Percentiles rank a stretch among this genome's conserved stretches.
Conservation (phyloP, 92 coral and sea anemone species). For the Desmophyllum pertusum region DNA sequence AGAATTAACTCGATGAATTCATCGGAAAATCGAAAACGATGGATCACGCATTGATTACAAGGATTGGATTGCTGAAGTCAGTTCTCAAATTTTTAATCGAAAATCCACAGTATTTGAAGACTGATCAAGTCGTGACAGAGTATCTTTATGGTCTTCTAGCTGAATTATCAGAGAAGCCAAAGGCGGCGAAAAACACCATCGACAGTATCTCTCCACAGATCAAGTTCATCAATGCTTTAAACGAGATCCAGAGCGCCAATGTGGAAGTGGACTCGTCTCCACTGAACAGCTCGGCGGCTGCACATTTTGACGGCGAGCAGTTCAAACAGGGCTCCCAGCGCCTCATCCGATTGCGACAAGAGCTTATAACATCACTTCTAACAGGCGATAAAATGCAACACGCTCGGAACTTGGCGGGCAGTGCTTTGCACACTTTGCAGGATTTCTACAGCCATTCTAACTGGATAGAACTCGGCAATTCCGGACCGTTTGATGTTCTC, state of each 20-base stretch:
- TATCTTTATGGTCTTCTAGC: constrained; percentile 20
- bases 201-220: constrained; percentile 52
- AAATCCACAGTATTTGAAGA: constrained; percentile 51
- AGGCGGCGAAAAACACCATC: constrained; percentile 3
- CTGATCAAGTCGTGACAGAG: not conserved
- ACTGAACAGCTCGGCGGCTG: constrained; percentile 21
- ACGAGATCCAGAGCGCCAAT: constrained; percentile 62
- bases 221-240: constrained; percentile 60
- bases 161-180: constrained; percentile 32
- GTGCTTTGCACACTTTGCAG: constrained; percentile 67
- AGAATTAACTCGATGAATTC: not conserved
- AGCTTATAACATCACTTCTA: constrained; percentile 45
- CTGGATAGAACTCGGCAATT: constrained; percentile 73
- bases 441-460: constrained; percentile 80
- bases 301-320: constrained; percentile 77
- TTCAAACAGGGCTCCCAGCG: constrained; percentile 44
- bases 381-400: constrained; percentile 40
- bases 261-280: constrained; percentile 55
- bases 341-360: constrained; percentile 46
- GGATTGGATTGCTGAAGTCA: constrained; percentile 17
- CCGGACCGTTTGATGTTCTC: constrained; percentile 18
- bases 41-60: constrained; percentile 28
- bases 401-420: constrained; percentile 63
- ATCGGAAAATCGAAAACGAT: not conserved
- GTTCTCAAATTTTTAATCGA: constrained; percentile 6